These are phyloP conservation scores for Drosophila mauritiana DNA, from an alignment of 1,140 invertebrate genomes.

Conservation along the genomic window DNA sequence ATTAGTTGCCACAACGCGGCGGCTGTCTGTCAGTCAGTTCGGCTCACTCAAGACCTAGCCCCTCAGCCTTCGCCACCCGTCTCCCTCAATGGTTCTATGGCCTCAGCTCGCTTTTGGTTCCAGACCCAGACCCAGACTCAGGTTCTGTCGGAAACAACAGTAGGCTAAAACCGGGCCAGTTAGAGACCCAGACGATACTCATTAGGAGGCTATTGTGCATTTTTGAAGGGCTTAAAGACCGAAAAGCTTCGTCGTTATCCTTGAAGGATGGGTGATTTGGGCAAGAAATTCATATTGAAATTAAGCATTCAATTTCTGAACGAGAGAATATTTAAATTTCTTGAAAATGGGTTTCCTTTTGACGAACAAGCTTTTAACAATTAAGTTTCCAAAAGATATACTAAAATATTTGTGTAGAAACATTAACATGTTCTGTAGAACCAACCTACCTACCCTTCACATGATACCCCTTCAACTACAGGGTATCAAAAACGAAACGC, in stretches of 20 bases:
- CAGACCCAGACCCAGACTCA: slow-evolving; percentile 20
- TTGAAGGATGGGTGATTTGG: neutral
- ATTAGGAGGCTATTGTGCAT: slow-evolving; percentile 11
- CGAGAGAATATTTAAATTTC: too few species aligned
- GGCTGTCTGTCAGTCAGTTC: slow-evolving; percentile 54
- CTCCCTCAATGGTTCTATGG: slow-evolving; percentile 7
- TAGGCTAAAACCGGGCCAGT: neutral
- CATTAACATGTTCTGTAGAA: neutral
- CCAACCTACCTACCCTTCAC: neutral
- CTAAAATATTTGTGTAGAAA: neutral
- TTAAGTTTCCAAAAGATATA: neutral
- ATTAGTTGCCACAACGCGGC: slow-evolving; percentile 70
- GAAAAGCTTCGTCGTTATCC: neutral
- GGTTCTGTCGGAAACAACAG: slow-evolving; percentile 8
- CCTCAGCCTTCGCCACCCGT: neutral
- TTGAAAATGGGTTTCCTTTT: too few species aligned
- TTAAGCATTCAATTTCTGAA: too few species aligned
- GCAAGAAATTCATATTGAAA: too few species aligned
- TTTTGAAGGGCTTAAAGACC: neutral
- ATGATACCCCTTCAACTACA: neutral
- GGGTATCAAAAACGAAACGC: slow-evolving; percentile 50
- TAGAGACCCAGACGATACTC: slow-evolving; percentile 20
- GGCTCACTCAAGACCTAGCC: slow-evolving; percentile 50
- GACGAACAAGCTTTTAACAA: too few species aligned
- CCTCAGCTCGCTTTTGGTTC: slow-evolving; percentile 27